Percentiles rank a stretch among this genome's conserved stretches.
These are phyloP conservation scores for Plestiodon gilberti DNA, from an alignment of 2,113 vertebrate species.

Conservation along the genomic window DNA sequence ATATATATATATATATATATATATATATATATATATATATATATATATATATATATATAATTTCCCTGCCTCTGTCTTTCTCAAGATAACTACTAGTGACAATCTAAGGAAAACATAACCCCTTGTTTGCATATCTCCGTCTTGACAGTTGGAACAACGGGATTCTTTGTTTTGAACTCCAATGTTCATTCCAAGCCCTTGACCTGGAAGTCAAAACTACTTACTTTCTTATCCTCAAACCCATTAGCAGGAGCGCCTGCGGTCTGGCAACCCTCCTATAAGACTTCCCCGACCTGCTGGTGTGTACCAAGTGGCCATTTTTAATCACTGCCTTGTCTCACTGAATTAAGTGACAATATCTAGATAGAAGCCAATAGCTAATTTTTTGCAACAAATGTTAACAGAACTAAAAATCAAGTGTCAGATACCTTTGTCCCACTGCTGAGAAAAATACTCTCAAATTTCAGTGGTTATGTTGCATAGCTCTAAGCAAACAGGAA, in stretches of 20 bases:
- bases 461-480: slow-evolving; percentile 6
- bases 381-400: slow-evolving; percentile 57
- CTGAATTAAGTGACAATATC: slow-evolving; percentile 41
- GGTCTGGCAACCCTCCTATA: background rate
- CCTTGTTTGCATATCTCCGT: slow-evolving; percentile 36
- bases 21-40: no score
- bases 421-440: slow-evolving; percentile 45
- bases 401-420: slow-evolving; percentile 51
- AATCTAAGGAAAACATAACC: slow-evolving; percentile 17
- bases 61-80: no score
- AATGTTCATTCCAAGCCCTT: background rate
- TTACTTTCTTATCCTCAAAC: background rate
- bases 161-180: background rate
- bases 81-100: slow-evolving; percentile 32
- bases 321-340: slow-evolving; percentile 36
- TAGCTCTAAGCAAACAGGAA: slow-evolving; percentile 40
- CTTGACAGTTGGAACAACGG: background rate
- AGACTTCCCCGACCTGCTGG: background rate
- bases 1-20: no score
- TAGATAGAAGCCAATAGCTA: slow-evolving; percentile 51
- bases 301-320: background rate
- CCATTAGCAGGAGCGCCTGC: background rate
- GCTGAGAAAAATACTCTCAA: slow-evolving; percentile 50
- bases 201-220: background rate
- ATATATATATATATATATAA: background rate